These are phyloP conservation scores for Papilio machaon DNA, from an alignment of 1,140 invertebrate genomes.

Conservation along the genomic window DNA sequence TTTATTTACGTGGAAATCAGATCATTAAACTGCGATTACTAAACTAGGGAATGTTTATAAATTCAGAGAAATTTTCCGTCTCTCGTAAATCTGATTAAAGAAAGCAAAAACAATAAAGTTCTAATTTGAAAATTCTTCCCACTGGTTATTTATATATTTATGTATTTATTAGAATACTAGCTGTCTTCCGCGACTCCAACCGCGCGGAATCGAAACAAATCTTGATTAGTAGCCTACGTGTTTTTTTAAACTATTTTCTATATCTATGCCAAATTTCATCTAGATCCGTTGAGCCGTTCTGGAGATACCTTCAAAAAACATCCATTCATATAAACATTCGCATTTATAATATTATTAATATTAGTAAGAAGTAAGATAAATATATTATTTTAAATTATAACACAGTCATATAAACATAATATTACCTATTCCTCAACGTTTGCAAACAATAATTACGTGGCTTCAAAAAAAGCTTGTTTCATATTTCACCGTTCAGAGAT, in stretches of 20 bases:
- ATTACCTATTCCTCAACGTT: background rate
- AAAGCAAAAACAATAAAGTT: background rate
- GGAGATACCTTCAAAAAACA: too few relatives aligned
- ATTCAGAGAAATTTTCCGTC: background rate
- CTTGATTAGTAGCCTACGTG: too few relatives aligned
- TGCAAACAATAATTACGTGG: background rate
- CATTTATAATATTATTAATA: too few relatives aligned
- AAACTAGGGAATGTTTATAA: background rate
- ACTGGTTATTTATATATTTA: background rate
- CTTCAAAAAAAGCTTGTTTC: background rate
- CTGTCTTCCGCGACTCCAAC: too few relatives aligned
- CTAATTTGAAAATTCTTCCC: background rate
- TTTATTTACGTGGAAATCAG: background rate
- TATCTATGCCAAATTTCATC: too few relatives aligned
- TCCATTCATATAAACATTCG: too few relatives aligned
- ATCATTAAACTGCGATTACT: background rate
- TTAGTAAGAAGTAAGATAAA: too few relatives aligned
- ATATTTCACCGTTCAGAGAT: conserved; percentile 15
- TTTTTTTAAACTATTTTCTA: too few relatives aligned
- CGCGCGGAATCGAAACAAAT: too few relatives aligned
- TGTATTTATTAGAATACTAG: too few relatives aligned
- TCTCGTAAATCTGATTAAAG: too few relatives aligned
- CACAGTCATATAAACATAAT: background rate
- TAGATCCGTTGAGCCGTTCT: too few relatives aligned
- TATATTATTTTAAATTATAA: background rate